Percentiles rank a stretch among this genome's conserved stretches.
Evolutionary conservation across 1,140 invertebrate species (phyloP).

Genomic region (Anastrepha obliqua): DNA sequence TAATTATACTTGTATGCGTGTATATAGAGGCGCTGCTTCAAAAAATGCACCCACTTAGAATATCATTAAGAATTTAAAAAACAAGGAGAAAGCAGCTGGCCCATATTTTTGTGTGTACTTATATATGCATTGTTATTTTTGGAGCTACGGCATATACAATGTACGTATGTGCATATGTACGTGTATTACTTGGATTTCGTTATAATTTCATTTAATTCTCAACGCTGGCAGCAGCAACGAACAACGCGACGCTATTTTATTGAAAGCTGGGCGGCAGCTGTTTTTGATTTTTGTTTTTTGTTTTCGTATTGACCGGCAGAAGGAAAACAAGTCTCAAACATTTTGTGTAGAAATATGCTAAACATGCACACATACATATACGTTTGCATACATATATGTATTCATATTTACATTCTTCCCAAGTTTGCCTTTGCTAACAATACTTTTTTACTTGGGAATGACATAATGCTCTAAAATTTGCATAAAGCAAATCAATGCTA

Average conservation of each 20-base stretch:
- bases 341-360: not conserved
- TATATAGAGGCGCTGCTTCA: too few relatives aligned
- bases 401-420: not conserved
- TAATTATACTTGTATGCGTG: too few relatives aligned
- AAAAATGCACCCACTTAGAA: not conserved
- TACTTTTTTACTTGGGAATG: not conserved
- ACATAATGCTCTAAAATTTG: constrained; percentile 35
- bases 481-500: constrained; percentile 9
- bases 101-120: not conserved
- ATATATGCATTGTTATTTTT: constrained; percentile 40
- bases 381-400: not conserved
- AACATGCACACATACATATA: not conserved
- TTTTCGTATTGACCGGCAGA: constrained; percentile 18
- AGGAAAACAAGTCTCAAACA: constrained; percentile 7
- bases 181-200: not conserved
- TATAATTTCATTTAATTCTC: constrained; percentile 6
- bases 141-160: not conserved
- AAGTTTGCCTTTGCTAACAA: not conserved
- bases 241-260: not conserved
- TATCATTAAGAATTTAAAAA: not conserved
- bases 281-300: constrained; percentile 11
- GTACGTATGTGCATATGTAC: not conserved
- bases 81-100: not conserved
- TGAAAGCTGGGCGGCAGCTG: constrained; percentile 35
- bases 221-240: not conserved